phyloP scores from a whole-genome alignment of 1,140 invertebrate species.

The Agraylea sexmaculata region DNA sequence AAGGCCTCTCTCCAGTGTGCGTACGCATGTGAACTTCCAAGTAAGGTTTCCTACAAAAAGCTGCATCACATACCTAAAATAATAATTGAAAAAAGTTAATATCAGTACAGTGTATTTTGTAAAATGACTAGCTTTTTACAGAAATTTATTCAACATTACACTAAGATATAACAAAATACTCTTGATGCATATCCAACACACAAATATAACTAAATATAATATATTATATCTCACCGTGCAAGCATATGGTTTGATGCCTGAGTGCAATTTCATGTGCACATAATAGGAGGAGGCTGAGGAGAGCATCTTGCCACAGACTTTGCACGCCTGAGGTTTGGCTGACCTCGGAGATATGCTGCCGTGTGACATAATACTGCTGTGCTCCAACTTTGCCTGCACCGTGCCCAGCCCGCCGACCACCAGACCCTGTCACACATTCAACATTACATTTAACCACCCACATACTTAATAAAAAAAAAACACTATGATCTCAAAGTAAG shows the following conservation, averaged over 20 bases:
- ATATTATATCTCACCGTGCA: conserved; percentile 53
- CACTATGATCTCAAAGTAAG: too few relatives aligned
- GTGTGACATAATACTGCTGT: conserved; percentile 21
- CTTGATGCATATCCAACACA: background rate
- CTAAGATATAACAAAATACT: background rate
- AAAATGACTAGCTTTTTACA: too few relatives aligned
- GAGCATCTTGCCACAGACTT: conserved; percentile 62
- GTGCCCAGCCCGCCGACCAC: conserved; percentile 36
- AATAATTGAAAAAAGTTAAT: too few relatives aligned
- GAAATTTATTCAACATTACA: too few relatives aligned
- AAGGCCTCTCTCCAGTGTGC: conserved; percentile 48
- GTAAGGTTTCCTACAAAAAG: conserved; percentile 53
- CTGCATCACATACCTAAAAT: conserved; percentile 42
- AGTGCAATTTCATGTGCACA: conserved; percentile 70
- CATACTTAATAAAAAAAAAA: too few relatives aligned
- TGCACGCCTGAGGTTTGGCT: conserved; percentile 59
- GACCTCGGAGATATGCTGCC: conserved; percentile 34
- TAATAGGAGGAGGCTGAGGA: conserved; percentile 66
- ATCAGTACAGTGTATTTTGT: too few relatives aligned
- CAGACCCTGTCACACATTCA: conserved; percentile 28
- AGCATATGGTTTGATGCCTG: conserved; percentile 64
- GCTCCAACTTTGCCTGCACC: conserved; percentile 40
- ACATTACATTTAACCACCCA: background rate
- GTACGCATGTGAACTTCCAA: conserved; percentile 38
- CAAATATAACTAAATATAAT: background rate